These are phyloP conservation scores for Raillietiella orientalis DNA, from an alignment of 2,888 invertebrate species.

Conservation along the genomic window DNA sequence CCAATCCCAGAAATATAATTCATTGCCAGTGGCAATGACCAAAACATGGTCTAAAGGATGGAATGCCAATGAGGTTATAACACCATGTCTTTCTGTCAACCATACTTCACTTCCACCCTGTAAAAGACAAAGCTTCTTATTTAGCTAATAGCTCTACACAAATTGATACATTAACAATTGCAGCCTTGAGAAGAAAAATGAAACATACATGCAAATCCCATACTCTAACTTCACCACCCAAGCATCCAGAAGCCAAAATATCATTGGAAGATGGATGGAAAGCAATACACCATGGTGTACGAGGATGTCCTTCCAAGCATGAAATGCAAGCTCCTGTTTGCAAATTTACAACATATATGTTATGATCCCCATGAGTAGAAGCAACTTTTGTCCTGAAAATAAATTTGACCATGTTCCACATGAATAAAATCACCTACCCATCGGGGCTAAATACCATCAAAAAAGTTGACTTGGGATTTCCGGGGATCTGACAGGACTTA, in stretches of 20 bases:
- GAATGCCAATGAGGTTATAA: constrained; percentile 51
- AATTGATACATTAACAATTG: neutral
- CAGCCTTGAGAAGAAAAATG: too few relatives aligned
- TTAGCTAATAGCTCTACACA: too few relatives aligned
- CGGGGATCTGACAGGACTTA: constrained; percentile 14
- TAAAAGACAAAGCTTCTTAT: constrained; percentile 6
- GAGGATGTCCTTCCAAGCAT: constrained; percentile 42
- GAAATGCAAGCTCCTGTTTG: constrained; percentile 40
- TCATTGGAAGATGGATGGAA: constrained; percentile 56
- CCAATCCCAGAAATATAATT: constrained; percentile 71
- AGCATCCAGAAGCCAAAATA: constrained; percentile 53
- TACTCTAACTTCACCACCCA: constrained; percentile 59
- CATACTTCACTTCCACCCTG: constrained; percentile 50
- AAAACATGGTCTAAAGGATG: constrained; percentile 48
- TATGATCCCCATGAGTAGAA: constrained; percentile 63
- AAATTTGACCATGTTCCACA: constrained; percentile 5
- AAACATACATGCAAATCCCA: constrained; percentile 41
- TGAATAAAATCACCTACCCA: constrained; percentile 21
- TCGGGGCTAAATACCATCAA: constrained; percentile 62
- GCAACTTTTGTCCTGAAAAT: constrained; percentile 34
- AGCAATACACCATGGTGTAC: constrained; percentile 67
- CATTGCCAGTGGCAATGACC: constrained; percentile 54
- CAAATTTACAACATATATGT: constrained; percentile 48
- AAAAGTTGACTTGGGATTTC: constrained; percentile 42
- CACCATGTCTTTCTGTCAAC: constrained; percentile 35